Percentiles rank a stretch among this genome's conserved stretches.
Evolutionary conservation across 1,140 invertebrate species (phyloP).

Genomic region (Drosophila parabipectinata): DNA sequence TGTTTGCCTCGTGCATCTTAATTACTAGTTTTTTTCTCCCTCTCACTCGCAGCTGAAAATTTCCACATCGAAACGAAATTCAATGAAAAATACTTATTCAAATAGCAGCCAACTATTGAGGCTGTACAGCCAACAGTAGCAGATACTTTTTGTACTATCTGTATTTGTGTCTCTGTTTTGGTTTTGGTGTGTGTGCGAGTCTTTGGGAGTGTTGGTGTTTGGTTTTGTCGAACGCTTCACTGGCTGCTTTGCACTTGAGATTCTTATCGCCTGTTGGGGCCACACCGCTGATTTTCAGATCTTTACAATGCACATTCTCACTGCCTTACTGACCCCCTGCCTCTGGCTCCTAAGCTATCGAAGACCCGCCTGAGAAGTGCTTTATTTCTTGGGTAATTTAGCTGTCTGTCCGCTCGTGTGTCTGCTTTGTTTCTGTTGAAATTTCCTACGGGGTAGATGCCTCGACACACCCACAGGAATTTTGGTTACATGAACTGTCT

Average conservation of each 20-base stretch:
- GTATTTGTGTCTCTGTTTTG: conserved; percentile 1
- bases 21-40: conserved; percentile 58
- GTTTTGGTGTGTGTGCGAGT: conserved; percentile 1
- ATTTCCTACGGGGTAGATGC: neutral
- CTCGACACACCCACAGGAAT: conserved; percentile 15
- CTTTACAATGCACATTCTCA: conserved; percentile 70
- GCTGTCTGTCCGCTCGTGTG: neutral
- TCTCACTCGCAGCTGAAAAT: conserved; percentile 49
- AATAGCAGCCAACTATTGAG: conserved; percentile 73
- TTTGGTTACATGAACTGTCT: conserved; percentile 37
- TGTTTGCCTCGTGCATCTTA: conserved; percentile 80
- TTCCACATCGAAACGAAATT: conserved; percentile 78
- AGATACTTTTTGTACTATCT: conserved; percentile 36
- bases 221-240: conserved; percentile 75
- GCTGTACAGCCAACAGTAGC: conserved; percentile 73
- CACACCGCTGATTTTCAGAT: conserved; percentile 71
- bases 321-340: conserved; percentile 1
- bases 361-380: conserved; percentile 4
- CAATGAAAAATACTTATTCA: conserved; percentile 81
- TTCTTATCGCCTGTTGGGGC: conserved; percentile 68
- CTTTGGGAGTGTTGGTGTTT: conserved; percentile 40
- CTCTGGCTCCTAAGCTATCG: neutral
- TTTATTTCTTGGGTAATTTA: conserved; percentile 27
- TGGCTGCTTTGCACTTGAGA: conserved; percentile 79
- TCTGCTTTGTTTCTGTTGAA: neutral